These are phyloP conservation scores for Notoglanidium macrostoma DNA, from an alignment of 2,797 vertebrate genomes.

Conservation along the genomic window DNA sequence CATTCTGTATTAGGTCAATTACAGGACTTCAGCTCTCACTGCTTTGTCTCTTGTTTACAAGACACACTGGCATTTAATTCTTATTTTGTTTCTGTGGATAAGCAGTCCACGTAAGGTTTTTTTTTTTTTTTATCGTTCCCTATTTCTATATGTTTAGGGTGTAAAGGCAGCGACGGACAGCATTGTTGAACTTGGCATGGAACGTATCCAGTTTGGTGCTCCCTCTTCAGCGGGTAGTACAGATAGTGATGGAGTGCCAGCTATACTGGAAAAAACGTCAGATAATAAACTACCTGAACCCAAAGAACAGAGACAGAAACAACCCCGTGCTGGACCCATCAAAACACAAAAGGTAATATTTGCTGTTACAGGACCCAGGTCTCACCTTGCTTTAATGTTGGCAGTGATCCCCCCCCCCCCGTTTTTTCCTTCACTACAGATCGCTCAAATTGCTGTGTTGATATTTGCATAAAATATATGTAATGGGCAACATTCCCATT, in stretches of 20 bases:
- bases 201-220: constrained; percentile 96
- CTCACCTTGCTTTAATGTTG: not conserved
- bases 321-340: constrained; percentile 92
- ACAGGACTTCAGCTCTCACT: not conserved
- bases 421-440: not conserved
- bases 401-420: too few species aligned
- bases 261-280: constrained; percentile 80
- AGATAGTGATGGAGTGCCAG: constrained; percentile 89
- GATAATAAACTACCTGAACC: constrained; percentile 92
- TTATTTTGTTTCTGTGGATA: not conserved
- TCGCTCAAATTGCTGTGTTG: not conserved
- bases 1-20: not conserved
- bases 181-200: constrained; percentile 86
- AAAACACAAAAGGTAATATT: constrained; percentile 92
- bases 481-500: too few species aligned
- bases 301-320: constrained; percentile 97
- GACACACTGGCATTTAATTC: too few species aligned
- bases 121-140: not conserved
- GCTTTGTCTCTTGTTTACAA: not conserved
- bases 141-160: constrained; percentile 69
- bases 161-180: constrained; percentile 81
- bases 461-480: not conserved
- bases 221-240: constrained; percentile 91
- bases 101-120: not conserved
- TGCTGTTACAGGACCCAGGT: not conserved